Conservation (phyloP, 2,888 invertebrate species). For the Notodonta ziczac region DNA sequence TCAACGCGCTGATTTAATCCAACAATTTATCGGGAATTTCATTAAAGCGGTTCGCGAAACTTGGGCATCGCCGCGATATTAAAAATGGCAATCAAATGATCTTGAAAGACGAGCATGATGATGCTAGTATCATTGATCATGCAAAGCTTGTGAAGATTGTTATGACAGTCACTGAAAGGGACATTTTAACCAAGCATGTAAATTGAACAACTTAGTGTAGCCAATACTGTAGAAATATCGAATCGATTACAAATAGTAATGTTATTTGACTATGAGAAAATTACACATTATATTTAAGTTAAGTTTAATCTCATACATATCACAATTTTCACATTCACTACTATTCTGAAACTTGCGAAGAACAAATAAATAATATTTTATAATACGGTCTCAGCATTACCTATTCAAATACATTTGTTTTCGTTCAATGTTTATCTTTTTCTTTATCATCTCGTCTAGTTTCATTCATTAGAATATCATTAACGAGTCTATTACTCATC, state of each 20-base stretch:
- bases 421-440: not conserved
- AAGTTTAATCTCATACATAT: no score
- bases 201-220: no score
- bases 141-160: not conserved
- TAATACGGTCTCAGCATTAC: no score
- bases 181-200: no score
- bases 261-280: no score
- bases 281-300: no score
- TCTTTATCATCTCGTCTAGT: not conserved
- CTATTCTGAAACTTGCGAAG: no score
- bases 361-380: no score
- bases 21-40: slow-evolving; percentile 33
- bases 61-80: slow-evolving; percentile 43
- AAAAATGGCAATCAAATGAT: slow-evolving; percentile 40
- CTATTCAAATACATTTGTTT: not conserved
- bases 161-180: no score
- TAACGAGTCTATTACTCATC: not conserved
- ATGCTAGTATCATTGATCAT: not conserved
- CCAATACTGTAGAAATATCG: no score
- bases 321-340: no score
- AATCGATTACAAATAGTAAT: no score
- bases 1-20: slow-evolving; percentile 38
- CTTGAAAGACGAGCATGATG: slow-evolving; percentile 11
- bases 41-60: slow-evolving; percentile 36
- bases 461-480: slow-evolving; percentile 1